Base-by-base conservation (phyloP, 2,888 invertebrate genomes). In the Steinernema carpocapsae region DNA sequence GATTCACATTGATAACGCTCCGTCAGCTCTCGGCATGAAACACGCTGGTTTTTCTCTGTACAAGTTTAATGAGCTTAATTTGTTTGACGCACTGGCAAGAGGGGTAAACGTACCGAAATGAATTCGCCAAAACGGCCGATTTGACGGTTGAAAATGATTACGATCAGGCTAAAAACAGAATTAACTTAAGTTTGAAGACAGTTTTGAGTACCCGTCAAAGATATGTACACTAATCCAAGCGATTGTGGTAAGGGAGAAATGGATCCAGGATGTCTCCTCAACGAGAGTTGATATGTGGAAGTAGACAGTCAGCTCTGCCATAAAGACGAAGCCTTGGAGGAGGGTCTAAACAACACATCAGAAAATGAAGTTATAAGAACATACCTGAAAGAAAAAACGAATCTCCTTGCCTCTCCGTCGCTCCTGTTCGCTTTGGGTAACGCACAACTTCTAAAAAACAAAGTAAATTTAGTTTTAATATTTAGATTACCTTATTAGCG, bases 201-300 rank as follows among this genome's bases (percentile, higher is more conserved):
- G 48, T 3, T 2, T 7, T 19, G 48, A n/a, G 48, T 56, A 56
- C 56, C 56, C 56, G 56, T 56, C 56, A 26, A 56, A 4, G 56
- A 56, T 56, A 22, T 56, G 56, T 1, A 56, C 56, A 26, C 56
- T 14, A 56, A 56, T 56, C 56, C 56, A 56, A 26, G 56, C 56
- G 3, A 17, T 22, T 3, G 56, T 56, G 26, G 56, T 56, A 3
- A 56, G 24, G 1, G 14, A 26, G 26, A 56, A 56, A 22, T 56
- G 56, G 22, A 26, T 14, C 12, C 17, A 12, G 22, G 56, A 56
- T 14, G 17, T 17, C 6, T 22, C 56, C 1, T 56, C 24, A 22
- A 56, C 6, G 4, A 56, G 22, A 2, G 17, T 12, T 56, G 22
- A 24, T 17, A 56, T 56, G 56, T 56, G 22, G 56, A 56, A 56